A percentile compares a stretch with the other conserved stretches of the same genome.
These are phyloP conservation scores for Mesorhabditis spiculigera DNA, from an alignment of 2,888 invertebrate genomes.

Conservation along the genomic window DNA sequence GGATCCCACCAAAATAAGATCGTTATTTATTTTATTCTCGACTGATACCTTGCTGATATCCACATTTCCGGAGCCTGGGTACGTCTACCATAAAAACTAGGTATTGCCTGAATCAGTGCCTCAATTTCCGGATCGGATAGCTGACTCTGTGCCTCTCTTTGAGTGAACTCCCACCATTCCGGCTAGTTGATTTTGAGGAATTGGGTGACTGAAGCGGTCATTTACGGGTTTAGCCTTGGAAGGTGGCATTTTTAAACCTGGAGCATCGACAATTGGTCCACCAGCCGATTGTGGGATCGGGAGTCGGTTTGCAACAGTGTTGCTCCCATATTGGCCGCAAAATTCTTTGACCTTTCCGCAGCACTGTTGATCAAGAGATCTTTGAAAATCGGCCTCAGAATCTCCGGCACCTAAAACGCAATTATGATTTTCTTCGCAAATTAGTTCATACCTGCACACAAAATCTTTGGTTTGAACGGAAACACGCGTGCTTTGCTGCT, in stretches of 20 bases:
- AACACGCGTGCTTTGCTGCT: constrained; percentile 51
- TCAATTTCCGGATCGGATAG: constrained; percentile 41
- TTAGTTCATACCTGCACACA: constrained; percentile 45
- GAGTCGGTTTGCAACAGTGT: too few species aligned
- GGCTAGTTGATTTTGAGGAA: background rate
- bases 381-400: constrained; percentile 26
- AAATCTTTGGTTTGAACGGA: constrained; percentile 52
- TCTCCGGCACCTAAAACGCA: background rate
- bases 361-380: constrained; percentile 57
- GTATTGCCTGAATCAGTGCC: constrained; percentile 46
- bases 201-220: too few species aligned
- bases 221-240: too few species aligned
- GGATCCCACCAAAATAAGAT: background rate
- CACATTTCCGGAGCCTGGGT: constrained; percentile 44
- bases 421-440: constrained; percentile 30
- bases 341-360: constrained; percentile 30
- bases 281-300: too few species aligned
- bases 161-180: constrained; percentile 20
- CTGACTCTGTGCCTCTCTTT: constrained; percentile 34
- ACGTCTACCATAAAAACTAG: constrained; percentile 53
- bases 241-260: too few species aligned
- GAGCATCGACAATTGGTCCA: too few species aligned
- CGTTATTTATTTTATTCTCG: too few species aligned
- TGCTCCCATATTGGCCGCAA: too few species aligned
- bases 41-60: background rate